Base-by-base conservation (phyloP, 1,140 invertebrate genomes). In the Bombus ignitus region DNA sequence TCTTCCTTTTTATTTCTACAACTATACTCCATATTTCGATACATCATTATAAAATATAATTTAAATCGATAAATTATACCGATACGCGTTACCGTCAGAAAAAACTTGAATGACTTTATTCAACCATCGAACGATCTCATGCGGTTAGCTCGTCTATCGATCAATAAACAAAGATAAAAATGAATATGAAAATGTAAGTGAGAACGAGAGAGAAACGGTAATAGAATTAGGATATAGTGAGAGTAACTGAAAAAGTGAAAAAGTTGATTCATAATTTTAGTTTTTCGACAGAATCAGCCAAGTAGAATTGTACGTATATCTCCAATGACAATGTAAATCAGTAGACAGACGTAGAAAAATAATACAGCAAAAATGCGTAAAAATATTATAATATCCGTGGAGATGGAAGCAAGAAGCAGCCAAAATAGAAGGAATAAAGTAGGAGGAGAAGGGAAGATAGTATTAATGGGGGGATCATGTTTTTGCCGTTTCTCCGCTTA, bases 91-190 rank as follows among this genome's bases (percentile, higher is more conserved):
- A 25, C 22, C 25, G 4, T 39, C 35, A 15, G 10, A n/a, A 72
- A 32, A n/a, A 32, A 0, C 92, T 92, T 84, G 91, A 95, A 95
- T 93, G 93, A 92, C 92, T 94, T 94, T 92, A 93, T 94, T 92
- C 91, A 89, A 93, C 92, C 92, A 92, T 93, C 93, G 92, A 94
- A 93, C 91, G 90, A 93, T 92, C 92, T 92, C 75, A 88, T 77
- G 86, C 84, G 89, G 90, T 88, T 90, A 89, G 94, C 93, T 92
- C 94, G 90, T 92, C 92, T 93, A 94, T 94, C 94, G 92, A 94
- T 94, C 92, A 91, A 80, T 25, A 13, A n/a, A 25, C 1, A 35
- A 66, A 6, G 15, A 35, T 71, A 59, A 87, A 85, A 92, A 88
- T 6, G 18, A 53, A 53, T 53, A 90, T 85, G 87, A 88, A 88